Evolutionary conservation across 2,113 vertebrate genomes (phyloP).

Genomic region (Oophaga pumilio): DNA sequence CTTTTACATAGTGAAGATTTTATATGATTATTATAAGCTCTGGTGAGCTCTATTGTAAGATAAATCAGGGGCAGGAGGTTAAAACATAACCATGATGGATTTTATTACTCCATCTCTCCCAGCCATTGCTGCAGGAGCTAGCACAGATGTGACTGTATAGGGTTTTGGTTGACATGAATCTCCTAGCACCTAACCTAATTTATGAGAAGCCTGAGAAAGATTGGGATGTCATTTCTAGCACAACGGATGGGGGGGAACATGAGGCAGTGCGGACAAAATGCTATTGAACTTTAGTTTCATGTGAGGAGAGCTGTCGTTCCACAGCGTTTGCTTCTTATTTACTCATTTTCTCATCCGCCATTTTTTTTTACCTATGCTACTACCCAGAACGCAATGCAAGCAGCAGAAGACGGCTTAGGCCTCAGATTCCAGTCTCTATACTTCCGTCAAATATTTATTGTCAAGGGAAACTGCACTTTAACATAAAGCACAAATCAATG

Average conservation of each 20-base stretch:
- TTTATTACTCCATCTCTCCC: constrained; percentile 69
- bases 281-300: constrained; percentile 24
- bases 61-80: constrained; percentile 67
- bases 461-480: constrained; percentile 37
- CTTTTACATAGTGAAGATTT: constrained; percentile 60
- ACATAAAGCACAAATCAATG: constrained; percentile 43
- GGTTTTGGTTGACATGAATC: constrained; percentile 67
- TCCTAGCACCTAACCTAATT: constrained; percentile 66
- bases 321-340: not conserved
- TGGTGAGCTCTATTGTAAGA: constrained; percentile 52
- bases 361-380: not conserved
- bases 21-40: constrained; percentile 56
- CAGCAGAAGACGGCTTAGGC: not conserved
- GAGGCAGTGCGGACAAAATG: constrained; percentile 16
- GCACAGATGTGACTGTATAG: constrained; percentile 69
- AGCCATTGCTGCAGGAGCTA: constrained; percentile 67
- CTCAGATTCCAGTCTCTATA: not conserved
- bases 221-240: constrained; percentile 11
- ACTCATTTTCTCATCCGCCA: constrained; percentile 11
- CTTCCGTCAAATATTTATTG: constrained; percentile 47
- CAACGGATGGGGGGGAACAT: constrained; percentile 15
- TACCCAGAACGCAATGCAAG: constrained; percentile 32
- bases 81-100: constrained; percentile 68
- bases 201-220: constrained; percentile 63
- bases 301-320: not conserved